Evolutionary conservation across 2,888 invertebrate genomes (phyloP), one percentile per base, ranked within the genome.

Genomic region (Melanophora roralis): DNA sequence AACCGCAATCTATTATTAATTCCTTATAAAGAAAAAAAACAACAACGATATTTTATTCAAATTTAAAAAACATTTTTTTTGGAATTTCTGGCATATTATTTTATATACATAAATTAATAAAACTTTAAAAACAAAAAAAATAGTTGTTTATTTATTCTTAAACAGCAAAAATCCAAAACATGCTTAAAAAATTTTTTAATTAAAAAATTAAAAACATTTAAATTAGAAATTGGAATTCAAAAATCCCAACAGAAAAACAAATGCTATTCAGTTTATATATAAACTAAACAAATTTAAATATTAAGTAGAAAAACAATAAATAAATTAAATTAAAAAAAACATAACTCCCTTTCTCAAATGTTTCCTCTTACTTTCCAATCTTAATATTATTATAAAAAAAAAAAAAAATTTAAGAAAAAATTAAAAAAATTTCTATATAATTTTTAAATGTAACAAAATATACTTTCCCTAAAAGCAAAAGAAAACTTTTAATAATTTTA

Each of bases 311-410:
- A 19, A 49, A 34, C 7, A 57, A 8, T 65, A n/a, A 75, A 59
- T 67, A 36, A 11, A 64, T 14, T 12, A 53, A 36, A 72, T 64
- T 32, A 78, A 71, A 23, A 80, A 68, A 55, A 16, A 57, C 62
- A 78, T 43, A 73, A 71, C 62, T 67, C 75, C 72, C 72, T 76
- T 73, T 76, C 76, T 80, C 76, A 73, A 80, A 76, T 68, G 72
- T 80, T 80, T 80, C 76, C 80, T 80, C 76, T 80, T 80, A 76
- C 80, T 80, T 76, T 76, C 76, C 80, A 76, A 80, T 76, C 76
- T 59, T 68, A 80, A 72, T 55, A 62, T 59, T 62, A 51, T 47
- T 34, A 64, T 8, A 1, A 51, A 5, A 40, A 43, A 51, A 40
- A 51, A 47, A 72, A 32, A 23, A 45, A 67, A 59, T 4, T 51